Percentiles rank a stretch among this genome's conserved stretches.
These are phyloP conservation scores for Oryzias woworae DNA, from an alignment of 2,113 vertebrate species.

Conservation along the genomic window DNA sequence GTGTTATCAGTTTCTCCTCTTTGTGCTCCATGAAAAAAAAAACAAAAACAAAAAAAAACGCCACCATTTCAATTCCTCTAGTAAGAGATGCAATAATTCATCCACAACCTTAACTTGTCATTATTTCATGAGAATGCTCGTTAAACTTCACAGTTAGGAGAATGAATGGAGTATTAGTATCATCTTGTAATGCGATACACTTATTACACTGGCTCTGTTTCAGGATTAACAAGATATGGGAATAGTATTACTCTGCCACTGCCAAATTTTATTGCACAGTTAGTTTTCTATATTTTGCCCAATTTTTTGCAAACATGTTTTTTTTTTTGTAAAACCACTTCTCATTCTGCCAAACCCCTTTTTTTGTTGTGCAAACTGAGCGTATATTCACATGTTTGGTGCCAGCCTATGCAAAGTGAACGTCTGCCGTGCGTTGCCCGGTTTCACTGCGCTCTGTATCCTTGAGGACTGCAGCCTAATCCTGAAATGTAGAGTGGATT, in stretches of 20 bases:
- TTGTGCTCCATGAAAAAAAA: constrained; percentile 58
- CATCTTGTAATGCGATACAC: constrained; percentile 50
- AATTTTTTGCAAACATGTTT: constrained; percentile 21
- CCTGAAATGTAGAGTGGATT: constrained; percentile 23
- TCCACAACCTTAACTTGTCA: constrained; percentile 69
- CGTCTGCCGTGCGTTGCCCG: constrained; percentile 48
- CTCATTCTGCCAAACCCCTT: constrained; percentile 19
- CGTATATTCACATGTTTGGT: constrained; percentile 39
- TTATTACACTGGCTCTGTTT: constrained; percentile 44
- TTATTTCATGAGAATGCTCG: constrained; percentile 57
- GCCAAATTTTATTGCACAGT: constrained; percentile 69
- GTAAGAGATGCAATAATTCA: constrained; percentile 83
- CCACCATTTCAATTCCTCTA: constrained; percentile 64
- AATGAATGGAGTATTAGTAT: constrained; percentile 61
- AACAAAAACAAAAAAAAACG: constrained; percentile 51
- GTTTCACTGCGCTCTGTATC: constrained; percentile 41
- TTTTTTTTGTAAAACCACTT: constrained; percentile 7
- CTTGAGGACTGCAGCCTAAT: constrained; percentile 29
- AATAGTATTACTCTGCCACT: constrained; percentile 70
- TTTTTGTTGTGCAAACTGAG: constrained; percentile 40
- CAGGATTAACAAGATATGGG: constrained; percentile 58
- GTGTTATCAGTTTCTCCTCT: constrained; percentile 64
- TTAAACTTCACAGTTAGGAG: constrained; percentile 52
- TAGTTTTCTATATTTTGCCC: constrained; percentile 46
- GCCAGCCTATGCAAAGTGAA: constrained; percentile 63